These are phyloP conservation scores for Eupsilia transversa DNA, from an alignment of 2,888 invertebrate species.

Conservation along the genomic window DNA sequence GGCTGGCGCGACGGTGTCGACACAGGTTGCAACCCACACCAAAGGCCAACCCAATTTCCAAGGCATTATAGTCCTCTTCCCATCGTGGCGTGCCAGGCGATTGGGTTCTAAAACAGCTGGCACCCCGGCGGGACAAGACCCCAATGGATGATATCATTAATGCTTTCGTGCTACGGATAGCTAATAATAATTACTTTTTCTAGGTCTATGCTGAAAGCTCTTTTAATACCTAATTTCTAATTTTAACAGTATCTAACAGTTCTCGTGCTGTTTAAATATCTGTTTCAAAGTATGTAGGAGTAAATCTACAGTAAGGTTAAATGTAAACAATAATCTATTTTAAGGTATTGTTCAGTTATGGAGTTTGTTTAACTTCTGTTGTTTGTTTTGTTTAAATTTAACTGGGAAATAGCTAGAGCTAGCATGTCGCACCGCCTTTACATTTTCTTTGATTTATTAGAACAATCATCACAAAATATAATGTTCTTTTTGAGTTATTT, in stretches of 20 bases:
- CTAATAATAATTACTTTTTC: not conserved
- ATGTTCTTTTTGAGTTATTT: not conserved
- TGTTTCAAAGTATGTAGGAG: not conserved
- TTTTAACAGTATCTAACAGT: no score
- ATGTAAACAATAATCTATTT: conserved; percentile 8
- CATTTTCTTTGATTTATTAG: conserved; percentile 12
- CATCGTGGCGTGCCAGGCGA: no score
- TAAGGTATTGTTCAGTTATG: not conserved
- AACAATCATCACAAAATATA: not conserved
- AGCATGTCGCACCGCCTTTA: conserved; percentile 9
- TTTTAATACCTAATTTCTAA: not conserved
- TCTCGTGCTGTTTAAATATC: not conserved
- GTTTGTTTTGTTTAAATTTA: no score
- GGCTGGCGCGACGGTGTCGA: no score
- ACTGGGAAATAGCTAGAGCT: not conserved
- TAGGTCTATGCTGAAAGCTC: not conserved
- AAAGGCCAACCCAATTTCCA: no score
- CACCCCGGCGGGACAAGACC: no score
- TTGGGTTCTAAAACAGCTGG: no score
- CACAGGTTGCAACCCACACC: no score
- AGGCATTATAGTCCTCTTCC: no score
- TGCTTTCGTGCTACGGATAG: no score
- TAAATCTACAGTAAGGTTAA: not conserved
- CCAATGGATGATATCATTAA: no score
- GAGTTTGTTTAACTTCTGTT: conserved; percentile 4